Evolutionary conservation across 2,888 invertebrate species (phyloP).

Genomic region (Lasioglossum leucozonium): DNA sequence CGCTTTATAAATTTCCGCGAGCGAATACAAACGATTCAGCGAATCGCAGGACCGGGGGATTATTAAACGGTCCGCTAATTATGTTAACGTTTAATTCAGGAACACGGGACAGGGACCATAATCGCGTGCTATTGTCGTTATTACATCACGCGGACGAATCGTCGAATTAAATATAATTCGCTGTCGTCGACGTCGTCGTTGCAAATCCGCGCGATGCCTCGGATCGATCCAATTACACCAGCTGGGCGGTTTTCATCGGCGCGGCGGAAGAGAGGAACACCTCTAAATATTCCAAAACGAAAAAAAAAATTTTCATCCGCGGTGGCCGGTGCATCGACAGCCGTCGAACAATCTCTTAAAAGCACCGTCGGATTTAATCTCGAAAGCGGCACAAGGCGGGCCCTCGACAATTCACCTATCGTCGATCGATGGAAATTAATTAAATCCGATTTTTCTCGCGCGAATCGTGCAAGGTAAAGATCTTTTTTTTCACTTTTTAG

Average conservation of each 20-base stretch:
- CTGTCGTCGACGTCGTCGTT: slow-evolving; percentile 8
- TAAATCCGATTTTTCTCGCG: slow-evolving; percentile 46
- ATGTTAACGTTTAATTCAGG: slow-evolving; percentile 10
- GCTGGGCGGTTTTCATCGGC: neutral
- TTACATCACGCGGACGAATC: slow-evolving; percentile 16
- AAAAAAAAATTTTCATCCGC: slow-evolving; percentile 27
- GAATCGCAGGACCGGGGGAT: neutral
- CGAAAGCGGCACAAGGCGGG: slow-evolving; percentile 27
- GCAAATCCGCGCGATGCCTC: neutral
- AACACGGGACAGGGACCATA: neutral
- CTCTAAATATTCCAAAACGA: slow-evolving; percentile 8
- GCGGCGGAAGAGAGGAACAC: neutral
- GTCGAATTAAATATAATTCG: slow-evolving; percentile 31
- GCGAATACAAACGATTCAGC: neutral
- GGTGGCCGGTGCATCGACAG: slow-evolving; percentile 26
- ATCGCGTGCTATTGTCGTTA: slow-evolving; percentile 14
- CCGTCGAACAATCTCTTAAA: slow-evolving; percentile 42
- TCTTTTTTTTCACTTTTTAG: neutral
- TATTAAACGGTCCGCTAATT: slow-evolving; percentile 13
- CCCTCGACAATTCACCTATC: slow-evolving; percentile 11
- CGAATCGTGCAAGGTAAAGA: neutral
- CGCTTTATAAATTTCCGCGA: neutral
- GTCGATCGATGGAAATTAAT: slow-evolving; percentile 59
- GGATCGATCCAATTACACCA: slow-evolving; percentile 35
- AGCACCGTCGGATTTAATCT: slow-evolving; percentile 34